Conservation (phyloP, 2,113 vertebrate species). For the Alaudala cheleensis region DNA sequence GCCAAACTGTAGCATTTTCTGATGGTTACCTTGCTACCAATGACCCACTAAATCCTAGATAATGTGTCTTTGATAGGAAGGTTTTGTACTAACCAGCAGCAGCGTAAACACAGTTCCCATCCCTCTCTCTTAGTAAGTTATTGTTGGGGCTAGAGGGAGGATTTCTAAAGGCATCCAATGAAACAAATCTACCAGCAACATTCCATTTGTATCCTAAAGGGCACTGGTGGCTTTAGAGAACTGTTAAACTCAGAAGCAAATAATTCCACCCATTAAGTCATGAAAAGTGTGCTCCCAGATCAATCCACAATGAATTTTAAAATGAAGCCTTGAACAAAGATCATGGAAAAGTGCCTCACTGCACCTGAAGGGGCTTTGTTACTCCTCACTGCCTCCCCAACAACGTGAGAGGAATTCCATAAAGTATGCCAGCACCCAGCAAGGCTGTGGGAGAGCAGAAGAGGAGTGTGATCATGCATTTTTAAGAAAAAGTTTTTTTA, state of each 20-base stretch:
- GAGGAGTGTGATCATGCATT: accelerated
- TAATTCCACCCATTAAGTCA: neutral
- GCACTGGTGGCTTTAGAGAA: neutral
- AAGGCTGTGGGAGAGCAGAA: neutral
- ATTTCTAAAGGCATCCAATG: neutral
- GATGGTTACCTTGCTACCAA: neutral
- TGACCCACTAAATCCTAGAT: slow-evolving; percentile 5
- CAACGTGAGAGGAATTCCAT: neutral
- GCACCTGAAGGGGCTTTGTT: neutral
- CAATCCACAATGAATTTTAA: neutral
- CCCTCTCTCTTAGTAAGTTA: neutral
- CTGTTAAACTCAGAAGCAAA: neutral
- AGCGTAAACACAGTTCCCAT: neutral
- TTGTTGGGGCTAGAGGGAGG: neutral
- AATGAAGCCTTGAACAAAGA: neutral
- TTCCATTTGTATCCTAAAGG: neutral
- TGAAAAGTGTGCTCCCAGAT: neutral
- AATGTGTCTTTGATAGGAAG: neutral
- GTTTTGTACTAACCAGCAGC: neutral
- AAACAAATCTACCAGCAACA: neutral
- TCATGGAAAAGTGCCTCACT: neutral
- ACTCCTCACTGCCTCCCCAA: neutral
- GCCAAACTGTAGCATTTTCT: neutral
- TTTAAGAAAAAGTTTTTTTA: neutral
- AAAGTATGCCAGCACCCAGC: neutral